Percentiles rank a stretch among this genome's conserved stretches.
Conservation (phyloP, 2,797 vertebrate species). For the Enteromius treurensis region DNA sequence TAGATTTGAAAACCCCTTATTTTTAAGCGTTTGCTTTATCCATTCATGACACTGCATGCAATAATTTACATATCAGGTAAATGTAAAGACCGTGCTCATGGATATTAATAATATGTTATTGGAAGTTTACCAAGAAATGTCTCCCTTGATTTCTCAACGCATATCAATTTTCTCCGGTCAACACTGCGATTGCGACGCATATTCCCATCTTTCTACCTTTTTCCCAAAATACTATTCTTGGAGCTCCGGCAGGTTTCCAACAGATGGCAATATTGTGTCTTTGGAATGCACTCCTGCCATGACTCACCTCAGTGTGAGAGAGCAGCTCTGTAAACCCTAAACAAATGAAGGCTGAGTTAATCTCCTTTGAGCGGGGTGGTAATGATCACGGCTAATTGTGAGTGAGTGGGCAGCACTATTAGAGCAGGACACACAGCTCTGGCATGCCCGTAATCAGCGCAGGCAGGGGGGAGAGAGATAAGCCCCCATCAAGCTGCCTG, state of each 20-base stretch:
- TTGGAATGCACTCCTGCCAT: conserved; percentile 35
- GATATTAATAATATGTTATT: neutral
- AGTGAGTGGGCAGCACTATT: conserved; percentile 49
- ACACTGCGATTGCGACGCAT: neutral
- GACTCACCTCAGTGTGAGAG: conserved; percentile 39
- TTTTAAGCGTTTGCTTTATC: neutral
- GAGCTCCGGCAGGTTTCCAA: conserved; percentile 65
- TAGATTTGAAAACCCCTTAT: neutral
- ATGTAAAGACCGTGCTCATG: neutral
- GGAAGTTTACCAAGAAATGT: neutral
- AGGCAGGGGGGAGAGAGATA: conserved; percentile 37
- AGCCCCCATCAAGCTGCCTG: conserved; percentile 24
- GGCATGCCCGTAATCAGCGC: conserved; percentile 37
- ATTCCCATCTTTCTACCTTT: neutral
- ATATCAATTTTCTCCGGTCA: neutral
- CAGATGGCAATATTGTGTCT: conserved; percentile 84
- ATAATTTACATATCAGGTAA: neutral
- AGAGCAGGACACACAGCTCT: conserved; percentile 40
- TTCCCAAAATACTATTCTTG: neutral
- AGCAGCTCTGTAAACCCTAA: conserved; percentile 34
- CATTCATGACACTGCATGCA: neutral
- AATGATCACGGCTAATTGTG: conserved; percentile 54
- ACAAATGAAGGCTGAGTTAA: conserved; percentile 46
- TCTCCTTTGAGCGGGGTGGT: conserved; percentile 45
- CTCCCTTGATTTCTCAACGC: neutral